phyloP scores from a whole-genome alignment of 1,140 invertebrate genomes.

The Lordiphosa clarofinis region DNA sequence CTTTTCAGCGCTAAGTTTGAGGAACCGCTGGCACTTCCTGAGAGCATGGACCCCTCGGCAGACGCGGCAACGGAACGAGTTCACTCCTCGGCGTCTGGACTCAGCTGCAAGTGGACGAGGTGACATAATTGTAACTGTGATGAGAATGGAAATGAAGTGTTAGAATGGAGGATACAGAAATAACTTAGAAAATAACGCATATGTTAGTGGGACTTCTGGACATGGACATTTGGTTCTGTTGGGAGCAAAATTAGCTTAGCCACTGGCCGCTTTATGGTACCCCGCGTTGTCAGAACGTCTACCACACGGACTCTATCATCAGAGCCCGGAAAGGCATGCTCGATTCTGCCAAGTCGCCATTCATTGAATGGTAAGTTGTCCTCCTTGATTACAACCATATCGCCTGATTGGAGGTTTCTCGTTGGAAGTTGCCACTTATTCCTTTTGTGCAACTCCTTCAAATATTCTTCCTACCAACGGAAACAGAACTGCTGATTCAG shows the following conservation, averaged over 20 bases:
- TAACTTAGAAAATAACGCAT: no score
- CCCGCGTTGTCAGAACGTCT: not conserved
- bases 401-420: not conserved
- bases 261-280: not conserved
- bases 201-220: no score
- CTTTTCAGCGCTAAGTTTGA: no score
- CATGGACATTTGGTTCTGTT: not conserved
- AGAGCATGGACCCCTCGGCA: no score
- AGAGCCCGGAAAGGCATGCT: not conserved
- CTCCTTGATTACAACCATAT: slow-evolving; percentile 2
- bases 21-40: no score
- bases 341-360: slow-evolving; percentile 1
- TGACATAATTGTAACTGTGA: no score
- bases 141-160: no score
- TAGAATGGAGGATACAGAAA: no score
- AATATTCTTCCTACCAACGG: not conserved
- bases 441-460: not conserved
- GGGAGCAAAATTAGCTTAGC: not conserved
- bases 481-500: not conserved
- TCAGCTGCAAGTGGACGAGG: no score
- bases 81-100: no score
- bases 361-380: not conserved
- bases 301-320: not conserved
- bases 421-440: not conserved
- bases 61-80: no score